These are phyloP conservation scores for Pogonocichla stellata DNA, from an alignment of 2,113 vertebrate genomes.

Conservation along the genomic window DNA sequence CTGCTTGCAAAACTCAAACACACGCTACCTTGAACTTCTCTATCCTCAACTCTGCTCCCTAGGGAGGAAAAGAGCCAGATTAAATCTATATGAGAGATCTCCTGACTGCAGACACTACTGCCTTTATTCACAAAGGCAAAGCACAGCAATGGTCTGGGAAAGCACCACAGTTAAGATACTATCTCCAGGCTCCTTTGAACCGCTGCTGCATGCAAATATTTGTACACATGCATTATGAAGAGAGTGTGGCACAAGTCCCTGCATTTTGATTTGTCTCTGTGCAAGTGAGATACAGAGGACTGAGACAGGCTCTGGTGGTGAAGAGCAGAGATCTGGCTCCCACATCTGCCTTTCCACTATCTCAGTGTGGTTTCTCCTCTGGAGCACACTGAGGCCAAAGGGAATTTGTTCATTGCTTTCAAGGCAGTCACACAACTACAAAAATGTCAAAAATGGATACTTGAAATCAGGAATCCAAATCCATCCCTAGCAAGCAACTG, in stretches of 20 bases:
- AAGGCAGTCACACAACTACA: not conserved
- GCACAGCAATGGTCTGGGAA: conserved; percentile 46
- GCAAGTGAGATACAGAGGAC: not conserved
- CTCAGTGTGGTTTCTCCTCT: not conserved
- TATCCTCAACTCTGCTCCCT: conserved; percentile 34
- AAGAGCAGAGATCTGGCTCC: not conserved
- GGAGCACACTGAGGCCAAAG: not conserved
- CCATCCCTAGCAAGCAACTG: not conserved
- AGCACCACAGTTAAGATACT: conserved; percentile 57
- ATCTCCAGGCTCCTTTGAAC: conserved; percentile 61
- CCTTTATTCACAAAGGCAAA: conserved; percentile 61
- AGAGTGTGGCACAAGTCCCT: conserved; percentile 37
- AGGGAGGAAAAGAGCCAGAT: conserved; percentile 53
- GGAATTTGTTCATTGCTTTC: not conserved
- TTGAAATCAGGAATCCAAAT: not conserved
- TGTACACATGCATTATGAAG: conserved; percentile 46
- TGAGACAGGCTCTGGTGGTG: not conserved
- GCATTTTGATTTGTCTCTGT: conserved; percentile 27
- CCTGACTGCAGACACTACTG: conserved; percentile 50
- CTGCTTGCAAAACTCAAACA: conserved; percentile 55
- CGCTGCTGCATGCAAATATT: conserved; percentile 59
- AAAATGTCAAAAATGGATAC: not conserved
- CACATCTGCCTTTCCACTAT: not conserved
- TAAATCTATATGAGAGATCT: conserved; percentile 60
- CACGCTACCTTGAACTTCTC: conserved; percentile 2